These are phyloP conservation scores for Iphiclides podalirius DNA, from an alignment of 2,888 invertebrate species.

Conservation along the genomic window DNA sequence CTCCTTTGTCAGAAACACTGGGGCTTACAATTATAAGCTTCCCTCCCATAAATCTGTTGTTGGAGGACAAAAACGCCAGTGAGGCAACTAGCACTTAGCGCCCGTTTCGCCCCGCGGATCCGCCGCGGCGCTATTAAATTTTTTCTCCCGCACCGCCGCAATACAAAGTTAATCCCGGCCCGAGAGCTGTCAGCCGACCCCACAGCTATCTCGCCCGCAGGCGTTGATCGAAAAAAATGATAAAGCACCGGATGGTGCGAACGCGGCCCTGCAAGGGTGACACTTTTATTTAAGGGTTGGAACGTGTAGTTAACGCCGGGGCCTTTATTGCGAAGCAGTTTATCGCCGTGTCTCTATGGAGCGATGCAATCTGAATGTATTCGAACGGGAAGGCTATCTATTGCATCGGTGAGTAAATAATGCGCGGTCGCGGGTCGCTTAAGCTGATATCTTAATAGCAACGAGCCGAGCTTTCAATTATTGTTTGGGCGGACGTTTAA, in stretches of 20 bases:
- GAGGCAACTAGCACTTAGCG: slow-evolving; percentile 37
- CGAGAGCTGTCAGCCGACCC: slow-evolving; percentile 66
- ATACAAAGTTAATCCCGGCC: slow-evolving; percentile 62
- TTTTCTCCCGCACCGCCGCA: slow-evolving; percentile 49
- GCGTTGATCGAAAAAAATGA: slow-evolving; percentile 59
- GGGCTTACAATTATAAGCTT: not conserved
- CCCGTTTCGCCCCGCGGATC: slow-evolving; percentile 44
- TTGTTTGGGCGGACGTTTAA: slow-evolving; percentile 9
- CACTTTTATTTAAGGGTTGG: slow-evolving; percentile 46
- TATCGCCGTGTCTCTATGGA: slow-evolving; percentile 25
- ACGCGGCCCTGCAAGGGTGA: slow-evolving; percentile 45
- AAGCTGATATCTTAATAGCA: slow-evolving; percentile 12
- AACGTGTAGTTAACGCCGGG: slow-evolving; percentile 34
- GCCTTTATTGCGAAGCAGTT: slow-evolving; percentile 27
- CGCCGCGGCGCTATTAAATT: slow-evolving; percentile 59
- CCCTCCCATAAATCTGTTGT: slow-evolving; percentile 1
- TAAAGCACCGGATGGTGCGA: slow-evolving; percentile 47
- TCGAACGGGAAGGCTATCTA: slow-evolving; percentile 2
- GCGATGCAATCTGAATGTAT: slow-evolving; percentile 12
- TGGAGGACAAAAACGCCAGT: slow-evolving; percentile 9
- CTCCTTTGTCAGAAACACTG: slow-evolving; percentile 1
- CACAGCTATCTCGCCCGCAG: slow-evolving; percentile 45
- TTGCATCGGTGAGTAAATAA: slow-evolving; percentile 4
- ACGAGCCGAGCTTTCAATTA: slow-evolving; percentile 5
- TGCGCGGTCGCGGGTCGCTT: no score